Base-by-base conservation (phyloP, 1,140 invertebrate species). In the Acromyrmex heyeri region DNA sequence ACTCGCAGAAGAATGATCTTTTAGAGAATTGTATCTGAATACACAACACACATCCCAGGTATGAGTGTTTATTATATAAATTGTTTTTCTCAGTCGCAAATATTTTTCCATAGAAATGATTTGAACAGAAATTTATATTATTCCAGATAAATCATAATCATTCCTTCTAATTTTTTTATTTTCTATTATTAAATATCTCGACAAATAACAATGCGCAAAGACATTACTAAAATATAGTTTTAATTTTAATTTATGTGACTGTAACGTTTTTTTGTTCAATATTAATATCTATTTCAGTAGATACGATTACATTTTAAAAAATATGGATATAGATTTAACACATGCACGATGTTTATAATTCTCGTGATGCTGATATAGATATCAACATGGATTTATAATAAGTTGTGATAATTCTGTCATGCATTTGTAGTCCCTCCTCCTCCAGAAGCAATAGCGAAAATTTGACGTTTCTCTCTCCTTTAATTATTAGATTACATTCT, bases 1-100 rank as follows among this genome's bases (percentile, higher is more conserved):
- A 83, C 24, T 73, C 44, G 69, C n/a, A 18, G 55, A 73, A 83
- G 69, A 62, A 83, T 50, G 8, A 8, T 50, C 64, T 59, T 57
- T 24, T 4, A 12, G 24, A 38, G 7, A 30, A 61, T 73, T 75
- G 44, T 50, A 61, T 14, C 30, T 34, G 24, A 83, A 73, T 48
- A 14, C 64, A 70, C 12, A 24, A 21, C n/a, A n/a, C n/a, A n/a
- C 34, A 14, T 38, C 48, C 44, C 62, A 18, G 30, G 44, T 44
- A 82, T 73, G 34, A 14, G 34, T 24, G 21, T 67, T 48, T 34
- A 21, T 48, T 27, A 44, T 57, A 44, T 44, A 44, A 24, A 18
- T 48, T 7, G 44, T 48, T 69, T 6, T 16, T 5, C 4, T n/a
- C 7, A 34, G 18, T 38, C 18, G 14, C 24, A 1, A 50, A 44